Evolutionary conservation across 2,888 invertebrate genomes (phyloP), one percentile per base, ranked within the genome.

Genomic region (Pristionchus arcanus): DNA sequence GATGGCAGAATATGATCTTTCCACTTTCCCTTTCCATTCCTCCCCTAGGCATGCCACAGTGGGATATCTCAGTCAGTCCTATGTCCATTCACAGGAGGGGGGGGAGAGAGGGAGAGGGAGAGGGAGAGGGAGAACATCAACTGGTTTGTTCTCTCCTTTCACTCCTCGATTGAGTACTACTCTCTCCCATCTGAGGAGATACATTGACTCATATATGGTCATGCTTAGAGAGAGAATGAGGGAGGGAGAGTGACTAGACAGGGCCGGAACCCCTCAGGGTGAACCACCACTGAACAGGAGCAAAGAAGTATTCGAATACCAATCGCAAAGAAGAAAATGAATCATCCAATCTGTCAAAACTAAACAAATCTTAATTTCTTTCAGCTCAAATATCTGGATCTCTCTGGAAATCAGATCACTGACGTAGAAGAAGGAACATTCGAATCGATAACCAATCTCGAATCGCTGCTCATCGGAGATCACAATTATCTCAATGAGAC

Each of bases 331-430:
- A 55, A 28, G 25, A 42, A 77, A 37, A 37, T 19, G 49, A 49
- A 7, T 49, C 42, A 49, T 49, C 42, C 42, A 49, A 49, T 49
- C 9, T 49, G 42, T 49, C 42, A 11, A 49, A 49, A 49, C 13
- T 49, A 49, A 49, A 11, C n/a, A n/a, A n/a, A 11, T 49, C 42
- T 42, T 37, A 25, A 9, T 19, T 42, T 42, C 42, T 68, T 94
- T 89, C 91, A 97, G 91, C 96, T 98, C 91, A 97, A 97, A 92
- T 97, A 97, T 94, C 97, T 98, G 85, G 97, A 97, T 25, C 96
- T 98, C 93, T 97, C 98, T 95, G 97, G 97, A 92, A 98, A 98
- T 96, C 97, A 97, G 95, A 97, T 98, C 92, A 97, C 97, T 87
- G 96, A 97, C 91, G 97, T 98, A 93, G 97, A 97, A 94, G 97